Evolutionary conservation across 1,140 invertebrate species (phyloP).

Genomic region (Phenacoccus solenopsis): DNA sequence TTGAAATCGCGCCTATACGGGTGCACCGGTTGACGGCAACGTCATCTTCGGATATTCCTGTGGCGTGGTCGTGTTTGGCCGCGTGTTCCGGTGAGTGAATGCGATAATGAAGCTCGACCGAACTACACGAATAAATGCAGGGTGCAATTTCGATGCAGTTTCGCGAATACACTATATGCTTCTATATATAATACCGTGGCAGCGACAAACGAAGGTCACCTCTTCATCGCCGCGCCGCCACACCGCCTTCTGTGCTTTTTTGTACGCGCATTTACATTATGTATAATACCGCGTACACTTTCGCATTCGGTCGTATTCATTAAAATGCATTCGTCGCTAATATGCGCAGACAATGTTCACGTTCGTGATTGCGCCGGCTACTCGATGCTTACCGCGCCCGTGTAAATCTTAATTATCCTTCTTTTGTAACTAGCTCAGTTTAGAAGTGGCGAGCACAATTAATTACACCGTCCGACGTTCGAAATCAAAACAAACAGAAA

Average conservation of each 20-base stretch:
- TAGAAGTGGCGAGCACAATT: background rate
- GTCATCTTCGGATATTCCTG: background rate
- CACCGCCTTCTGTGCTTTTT: too few species aligned
- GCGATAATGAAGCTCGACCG: background rate
- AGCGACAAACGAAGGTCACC: background rate
- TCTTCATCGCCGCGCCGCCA: background rate
- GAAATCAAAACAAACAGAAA: too few species aligned
- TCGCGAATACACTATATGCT: background rate
- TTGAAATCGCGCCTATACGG: too few species aligned
- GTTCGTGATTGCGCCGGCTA: background rate
- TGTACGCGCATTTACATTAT: background rate
- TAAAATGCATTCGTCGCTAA: background rate
- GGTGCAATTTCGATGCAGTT: slow-evolving; percentile 1
- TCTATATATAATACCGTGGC: background rate
- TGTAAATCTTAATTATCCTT: background rate
- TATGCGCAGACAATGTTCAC: background rate
- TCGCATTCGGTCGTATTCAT: too few species aligned
- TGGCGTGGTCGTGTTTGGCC: background rate
- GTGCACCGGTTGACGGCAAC: too few species aligned
- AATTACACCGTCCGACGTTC: background rate
- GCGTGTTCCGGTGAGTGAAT: background rate
- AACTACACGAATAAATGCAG: slow-evolving; percentile 1
- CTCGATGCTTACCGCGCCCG: too few species aligned
- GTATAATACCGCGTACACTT: background rate
- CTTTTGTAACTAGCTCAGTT: background rate